Percentiles rank a stretch among this genome's conserved stretches.
Evolutionary conservation across 2,888 invertebrate species (phyloP).

Genomic region (Xestia ashworthii): DNA sequence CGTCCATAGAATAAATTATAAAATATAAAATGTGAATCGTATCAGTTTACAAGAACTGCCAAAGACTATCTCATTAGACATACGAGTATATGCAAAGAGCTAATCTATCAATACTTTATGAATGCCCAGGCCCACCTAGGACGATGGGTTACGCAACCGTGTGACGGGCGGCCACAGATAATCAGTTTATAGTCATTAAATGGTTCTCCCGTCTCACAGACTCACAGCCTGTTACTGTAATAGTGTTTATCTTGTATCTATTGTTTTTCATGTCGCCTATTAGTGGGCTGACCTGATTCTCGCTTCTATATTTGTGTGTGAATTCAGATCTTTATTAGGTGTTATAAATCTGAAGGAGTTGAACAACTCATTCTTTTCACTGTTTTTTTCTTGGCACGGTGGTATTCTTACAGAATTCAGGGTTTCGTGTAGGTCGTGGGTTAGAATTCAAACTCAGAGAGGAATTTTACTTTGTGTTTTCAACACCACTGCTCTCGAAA

Average conservation of each 20-base stretch:
- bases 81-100: neutral
- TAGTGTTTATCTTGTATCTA: conserved; percentile 66
- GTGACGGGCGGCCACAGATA: conserved; percentile 59
- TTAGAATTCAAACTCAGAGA: neutral
- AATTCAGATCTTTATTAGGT: conserved; percentile 27
- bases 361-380: conserved; percentile 12
- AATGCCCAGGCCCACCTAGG: neutral
- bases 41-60: neutral
- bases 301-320: conserved; percentile 24
- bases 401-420: neutral
- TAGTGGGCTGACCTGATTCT: conserved; percentile 61
- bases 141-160: conserved; percentile 40
- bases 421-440: neutral
- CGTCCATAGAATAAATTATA: too few species aligned
- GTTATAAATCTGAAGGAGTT: conserved; percentile 7
- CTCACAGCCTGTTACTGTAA: conserved; percentile 63
- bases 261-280: conserved; percentile 61
- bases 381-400: neutral
- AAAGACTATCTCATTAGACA: neutral
- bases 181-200: conserved; percentile 70
- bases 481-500: neutral
- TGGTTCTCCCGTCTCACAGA: conserved; percentile 57
- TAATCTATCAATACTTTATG: neutral
- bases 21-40: too few species aligned
- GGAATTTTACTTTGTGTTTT: neutral